phyloP scores from a whole-genome alignment of 1,140 invertebrate genomes.

The Gryon sp. region DNA sequence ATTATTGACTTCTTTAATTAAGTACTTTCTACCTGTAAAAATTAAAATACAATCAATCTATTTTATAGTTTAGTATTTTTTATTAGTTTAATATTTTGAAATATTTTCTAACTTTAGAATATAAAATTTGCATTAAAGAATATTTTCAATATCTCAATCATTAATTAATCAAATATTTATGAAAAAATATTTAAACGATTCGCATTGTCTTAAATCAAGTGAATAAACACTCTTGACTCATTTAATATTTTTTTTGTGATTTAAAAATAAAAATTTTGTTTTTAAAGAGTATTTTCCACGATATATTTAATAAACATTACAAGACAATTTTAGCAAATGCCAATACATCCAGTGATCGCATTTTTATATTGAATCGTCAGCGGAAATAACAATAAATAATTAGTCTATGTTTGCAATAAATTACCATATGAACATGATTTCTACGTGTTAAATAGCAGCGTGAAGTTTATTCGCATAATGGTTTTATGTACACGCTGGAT shows the following conservation, averaged over 20 bases:
- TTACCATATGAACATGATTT: constrained; percentile 49
- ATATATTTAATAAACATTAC: constrained; percentile 28
- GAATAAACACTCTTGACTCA: too few species aligned
- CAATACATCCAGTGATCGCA: constrained; percentile 23
- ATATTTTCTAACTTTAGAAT: too few species aligned
- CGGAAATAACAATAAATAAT: constrained; percentile 60
- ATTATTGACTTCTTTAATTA: too few species aligned
- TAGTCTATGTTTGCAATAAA: constrained; percentile 52
- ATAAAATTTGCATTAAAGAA: too few species aligned
- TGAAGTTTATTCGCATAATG: constrained; percentile 15
- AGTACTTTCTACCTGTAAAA: too few species aligned
- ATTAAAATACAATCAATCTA: too few species aligned
- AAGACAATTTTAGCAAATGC: constrained; percentile 26
- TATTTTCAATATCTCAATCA: too few species aligned
- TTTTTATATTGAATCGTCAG: constrained; percentile 31
- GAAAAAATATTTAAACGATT: too few species aligned
- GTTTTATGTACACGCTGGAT: constrained; percentile 49
- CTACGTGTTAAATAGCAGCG: constrained; percentile 48
- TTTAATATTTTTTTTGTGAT: constrained; percentile 5
- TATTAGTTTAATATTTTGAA: too few species aligned
- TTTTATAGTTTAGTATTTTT: too few species aligned
- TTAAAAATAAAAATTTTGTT: constrained; percentile 2
- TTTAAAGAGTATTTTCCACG: constrained; percentile 21
- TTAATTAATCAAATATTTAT: too few species aligned
- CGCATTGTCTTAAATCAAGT: neutral